These are phyloP conservation scores for Mizuhopecten yessoensis DNA, from an alignment of 1,140 invertebrate genomes.

Conservation along the genomic window DNA sequence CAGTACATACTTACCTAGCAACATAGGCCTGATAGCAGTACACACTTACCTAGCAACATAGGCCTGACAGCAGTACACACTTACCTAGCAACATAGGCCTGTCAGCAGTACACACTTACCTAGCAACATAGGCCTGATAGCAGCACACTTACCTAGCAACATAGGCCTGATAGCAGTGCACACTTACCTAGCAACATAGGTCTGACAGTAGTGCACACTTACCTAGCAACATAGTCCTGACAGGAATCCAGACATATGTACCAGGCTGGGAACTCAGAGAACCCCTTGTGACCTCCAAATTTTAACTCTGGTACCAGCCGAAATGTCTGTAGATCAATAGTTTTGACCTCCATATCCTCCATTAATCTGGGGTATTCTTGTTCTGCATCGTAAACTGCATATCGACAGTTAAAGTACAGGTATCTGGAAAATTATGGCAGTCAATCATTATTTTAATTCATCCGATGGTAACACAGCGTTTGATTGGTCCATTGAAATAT, in stretches of 20 bases:
- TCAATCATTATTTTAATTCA: too few relatives aligned
- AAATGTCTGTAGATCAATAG: constrained; percentile 47
- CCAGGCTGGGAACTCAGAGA: constrained; percentile 54
- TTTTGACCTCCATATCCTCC: constrained; percentile 40
- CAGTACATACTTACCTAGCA: not conserved
- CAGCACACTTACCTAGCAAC: too few relatives aligned
- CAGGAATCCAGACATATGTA: constrained; percentile 51
- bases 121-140: too few relatives aligned
- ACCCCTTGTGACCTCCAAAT: constrained; percentile 48
- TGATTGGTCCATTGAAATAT: too few relatives aligned
- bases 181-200: too few relatives aligned
- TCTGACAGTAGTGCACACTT: too few relatives aligned
- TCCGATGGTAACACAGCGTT: too few relatives aligned
- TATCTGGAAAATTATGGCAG: not conserved
- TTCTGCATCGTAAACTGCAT: not conserved
- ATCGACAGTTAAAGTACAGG: constrained; percentile 45
- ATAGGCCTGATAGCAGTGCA: too few relatives aligned
- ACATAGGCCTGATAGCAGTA: not conserved
- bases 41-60: not conserved
- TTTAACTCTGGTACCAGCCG: not conserved
- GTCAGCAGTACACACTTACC: not conserved
- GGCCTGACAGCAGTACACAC: not conserved
- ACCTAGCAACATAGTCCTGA: constrained; percentile 47
- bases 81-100: not conserved
- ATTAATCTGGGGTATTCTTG: not conserved